Base-by-base conservation (phyloP, 2,113 vertebrate species). In the Centropristis striata region DNA sequence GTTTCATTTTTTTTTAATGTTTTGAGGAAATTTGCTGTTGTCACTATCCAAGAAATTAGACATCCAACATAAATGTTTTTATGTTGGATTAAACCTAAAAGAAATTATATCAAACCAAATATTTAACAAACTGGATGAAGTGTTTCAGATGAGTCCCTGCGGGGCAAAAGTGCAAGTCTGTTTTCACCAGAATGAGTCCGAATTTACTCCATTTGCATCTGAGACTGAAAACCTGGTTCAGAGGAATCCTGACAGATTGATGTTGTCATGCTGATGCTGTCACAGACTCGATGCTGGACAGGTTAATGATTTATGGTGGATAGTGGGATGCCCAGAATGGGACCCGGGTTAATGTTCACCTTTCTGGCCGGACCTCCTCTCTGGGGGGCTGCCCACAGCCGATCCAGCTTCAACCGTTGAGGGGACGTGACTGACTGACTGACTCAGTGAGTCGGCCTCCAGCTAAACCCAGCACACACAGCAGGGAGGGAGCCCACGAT, bases 281-380 rank as follows among this genome's bases (percentile, higher is more conserved):
- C 88, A 76, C 76, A 15, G 75, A 63, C 74, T 73, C 49, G 77
- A 82, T 80, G 74, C 74, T 88, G 88, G 77, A 90, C 14, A 8
- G 71, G 83, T 86, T 88, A 86, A 86, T 95, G 95, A 96, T 96
- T 95, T 95, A 95, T 93, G 91, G 72, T 75, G 88, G 88, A 80
- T 90, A 66, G 86, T 85, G 84, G 85, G 85, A 92, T 91, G 83
- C 88, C 78, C 83, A 71, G 89, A 91, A 92, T 90, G 90, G 85
- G 78, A 90, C 74, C 49, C 12, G 75, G 86, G 94, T 95, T 95
- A 95, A 96, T 95, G 90, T 95, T 95, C 94, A 93, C 89, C 91
- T 87, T 78, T 83, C 64, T 87, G 25, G 13, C 64, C 23, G 42
- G 85, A 84, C 75, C 86, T 73, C 81, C 73, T 90, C 88, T 86